Evolutionary conservation across 2,797 vertebrate species (phyloP).

Genomic region (Spatula clypeata): DNA sequence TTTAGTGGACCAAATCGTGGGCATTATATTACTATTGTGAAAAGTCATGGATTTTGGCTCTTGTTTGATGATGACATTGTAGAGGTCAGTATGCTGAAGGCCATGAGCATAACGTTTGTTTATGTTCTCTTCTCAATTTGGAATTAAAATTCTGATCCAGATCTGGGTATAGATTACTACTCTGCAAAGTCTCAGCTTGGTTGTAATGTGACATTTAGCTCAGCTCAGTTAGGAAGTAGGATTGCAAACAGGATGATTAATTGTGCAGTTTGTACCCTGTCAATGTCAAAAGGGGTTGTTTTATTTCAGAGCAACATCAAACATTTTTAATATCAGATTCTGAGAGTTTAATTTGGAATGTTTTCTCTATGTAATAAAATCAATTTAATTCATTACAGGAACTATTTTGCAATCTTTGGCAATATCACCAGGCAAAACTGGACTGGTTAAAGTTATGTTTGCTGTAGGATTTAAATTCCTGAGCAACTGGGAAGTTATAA

Average conservation of each 20-base stretch:
- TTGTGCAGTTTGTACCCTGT: neutral
- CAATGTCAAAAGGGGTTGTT: neutral
- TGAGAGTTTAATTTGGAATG: neutral
- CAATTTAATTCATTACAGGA: neutral
- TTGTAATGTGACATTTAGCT: neutral
- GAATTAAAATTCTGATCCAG: neutral
- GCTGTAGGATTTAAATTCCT: neutral
- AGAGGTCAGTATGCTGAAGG: slow-evolving; percentile 88
- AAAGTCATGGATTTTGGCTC: slow-evolving; percentile 98
- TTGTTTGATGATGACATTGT: slow-evolving; percentile 98
- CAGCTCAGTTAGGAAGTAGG: neutral
- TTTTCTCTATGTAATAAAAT: neutral
- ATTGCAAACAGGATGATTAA: neutral
- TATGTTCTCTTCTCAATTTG: neutral
- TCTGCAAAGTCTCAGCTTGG: neutral
- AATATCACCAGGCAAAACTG: neutral
- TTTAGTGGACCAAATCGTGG: slow-evolving; percentile 94
- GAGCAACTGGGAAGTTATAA: neutral
- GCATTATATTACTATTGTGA: slow-evolving; percentile 98
- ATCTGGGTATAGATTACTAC: neutral
- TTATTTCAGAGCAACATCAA: neutral
- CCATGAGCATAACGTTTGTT: neutral
- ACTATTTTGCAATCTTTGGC: neutral
- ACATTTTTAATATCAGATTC: neutral
- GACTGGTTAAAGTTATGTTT: neutral